Base-by-base conservation (phyloP, 2,888 invertebrate species). In the Ypsolopha sequella region DNA sequence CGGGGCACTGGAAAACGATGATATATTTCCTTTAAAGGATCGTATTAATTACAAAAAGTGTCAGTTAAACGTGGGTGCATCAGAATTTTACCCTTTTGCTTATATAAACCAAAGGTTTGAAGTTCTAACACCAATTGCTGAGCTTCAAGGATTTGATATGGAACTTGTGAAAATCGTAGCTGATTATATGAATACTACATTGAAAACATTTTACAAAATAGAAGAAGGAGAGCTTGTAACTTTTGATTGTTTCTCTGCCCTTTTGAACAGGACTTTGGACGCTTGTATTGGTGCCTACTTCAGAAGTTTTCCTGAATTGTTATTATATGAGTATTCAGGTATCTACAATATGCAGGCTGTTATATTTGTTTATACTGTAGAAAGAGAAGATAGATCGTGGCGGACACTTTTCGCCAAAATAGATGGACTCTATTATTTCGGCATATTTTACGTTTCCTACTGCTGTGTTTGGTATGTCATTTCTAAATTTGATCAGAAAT, bases 111-210 rank as follows among this genome's bases (percentile, higher is more conserved):
- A 61, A 3, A 52, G 49, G 1, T 56, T 71, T 0, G 61, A 64
- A 52, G 63, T 62, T n/a, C 60, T 70, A 41, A 24, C 24, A 24
- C 61, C 52, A 1, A 54, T 77, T 7, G 47, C 62, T 1, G 55
- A 66, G 38, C 54, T 59, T 4, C 53, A 56, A 36, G 85, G 84
- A 35, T 65, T 65, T 0, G 85, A 85, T 53, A 52, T 70, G 2
- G 72, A 76, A 57, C 62, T 79, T 0, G 52, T 80, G 2, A 80
- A 80, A 63, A 76, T 79, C 1, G 57, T 77, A n/a, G 58, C 66
- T 6, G 50, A 71, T 8, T 61, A 70, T 54, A 66, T 77, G 1
- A 82, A 84, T 51, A 71, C 72, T 0, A 65, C 68, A 1, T 53
- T 77, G 10, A 61, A 70, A 0, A 54, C 73, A 35, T 60, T 66